phyloP scores from a whole-genome alignment of 2,113 vertebrate genomes.

The Fregetta grallaria region DNA sequence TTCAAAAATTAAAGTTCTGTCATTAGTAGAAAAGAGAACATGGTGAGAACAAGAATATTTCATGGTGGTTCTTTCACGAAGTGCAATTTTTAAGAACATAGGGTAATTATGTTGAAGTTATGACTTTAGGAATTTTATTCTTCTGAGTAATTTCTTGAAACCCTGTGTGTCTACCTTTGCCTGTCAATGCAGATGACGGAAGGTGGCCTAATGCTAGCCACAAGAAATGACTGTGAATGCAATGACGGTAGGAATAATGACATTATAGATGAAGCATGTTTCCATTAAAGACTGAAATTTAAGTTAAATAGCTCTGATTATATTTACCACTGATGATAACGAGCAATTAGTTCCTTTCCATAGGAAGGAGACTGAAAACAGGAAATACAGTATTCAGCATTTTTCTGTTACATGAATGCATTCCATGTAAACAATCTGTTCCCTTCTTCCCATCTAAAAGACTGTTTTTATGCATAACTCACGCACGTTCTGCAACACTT shows the following conservation, averaged over 20 bases:
- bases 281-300: not conserved
- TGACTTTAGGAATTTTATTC: not conserved
- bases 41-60: not conserved
- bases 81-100: not conserved
- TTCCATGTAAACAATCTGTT: not conserved
- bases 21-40: not conserved
- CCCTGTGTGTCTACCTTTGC: not conserved
- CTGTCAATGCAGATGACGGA: not conserved
- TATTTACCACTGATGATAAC: not conserved
- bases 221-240: not conserved
- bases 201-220: not conserved
- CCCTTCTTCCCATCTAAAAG: not conserved
- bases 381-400: not conserved
- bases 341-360: not conserved
- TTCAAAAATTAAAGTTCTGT: not conserved
- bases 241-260: not conserved
- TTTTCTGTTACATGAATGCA: not conserved
- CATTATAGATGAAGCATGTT: not conserved
- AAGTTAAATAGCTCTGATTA: not conserved
- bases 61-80: not conserved
- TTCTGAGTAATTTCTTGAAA: not conserved
- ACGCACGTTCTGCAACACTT: not conserved
- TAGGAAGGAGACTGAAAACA: not conserved
- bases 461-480: not conserved
- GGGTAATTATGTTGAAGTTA: not conserved